A percentile compares a stretch with the other conserved stretches of the same genome.
Conservation (phyloP, 2,888 invertebrate genomes). For the Epinotia demarniana region DNA sequence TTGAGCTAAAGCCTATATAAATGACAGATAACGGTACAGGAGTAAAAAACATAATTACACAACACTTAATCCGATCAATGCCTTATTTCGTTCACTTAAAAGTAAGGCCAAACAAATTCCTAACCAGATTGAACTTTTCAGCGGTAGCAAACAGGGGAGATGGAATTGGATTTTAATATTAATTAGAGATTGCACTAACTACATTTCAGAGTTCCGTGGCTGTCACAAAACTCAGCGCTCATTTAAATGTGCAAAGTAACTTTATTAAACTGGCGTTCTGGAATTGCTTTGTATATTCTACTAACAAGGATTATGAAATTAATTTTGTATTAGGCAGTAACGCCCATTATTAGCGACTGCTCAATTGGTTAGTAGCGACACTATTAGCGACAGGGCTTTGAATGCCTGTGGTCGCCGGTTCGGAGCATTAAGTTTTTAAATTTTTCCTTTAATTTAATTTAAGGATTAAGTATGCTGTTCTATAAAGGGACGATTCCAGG, state of each 20-base stretch:
- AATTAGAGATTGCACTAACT: slow-evolving; percentile 58
- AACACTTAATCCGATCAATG: background rate
- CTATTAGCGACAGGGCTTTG: too few species aligned
- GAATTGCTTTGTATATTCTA: background rate
- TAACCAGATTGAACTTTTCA: slow-evolving; percentile 56
- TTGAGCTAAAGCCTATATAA: too few species aligned
- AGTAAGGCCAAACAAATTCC: slow-evolving; percentile 50
- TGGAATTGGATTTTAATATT: slow-evolving; percentile 66
- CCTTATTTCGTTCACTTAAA: background rate
- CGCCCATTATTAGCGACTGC: too few species aligned
- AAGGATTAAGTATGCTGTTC: background rate
- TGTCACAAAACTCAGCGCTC: slow-evolving; percentile 10
- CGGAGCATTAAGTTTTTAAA: too few species aligned
- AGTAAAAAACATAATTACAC: background rate
- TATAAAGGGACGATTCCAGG: background rate
- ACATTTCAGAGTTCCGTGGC: slow-evolving; percentile 46
- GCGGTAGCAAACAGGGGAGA: slow-evolving; percentile 46
- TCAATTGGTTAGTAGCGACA: too few species aligned
- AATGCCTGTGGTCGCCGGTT: too few species aligned
- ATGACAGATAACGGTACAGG: too few species aligned
- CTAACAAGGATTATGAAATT: background rate
- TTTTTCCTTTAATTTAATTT: too few species aligned
- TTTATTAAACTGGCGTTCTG: slow-evolving; percentile 4
- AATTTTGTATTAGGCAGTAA: too few species aligned
- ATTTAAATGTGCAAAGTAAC: slow-evolving; percentile 8